phyloP scores from a whole-genome alignment of 2,113 vertebrate genomes.

The Lonchura striata region DNA sequence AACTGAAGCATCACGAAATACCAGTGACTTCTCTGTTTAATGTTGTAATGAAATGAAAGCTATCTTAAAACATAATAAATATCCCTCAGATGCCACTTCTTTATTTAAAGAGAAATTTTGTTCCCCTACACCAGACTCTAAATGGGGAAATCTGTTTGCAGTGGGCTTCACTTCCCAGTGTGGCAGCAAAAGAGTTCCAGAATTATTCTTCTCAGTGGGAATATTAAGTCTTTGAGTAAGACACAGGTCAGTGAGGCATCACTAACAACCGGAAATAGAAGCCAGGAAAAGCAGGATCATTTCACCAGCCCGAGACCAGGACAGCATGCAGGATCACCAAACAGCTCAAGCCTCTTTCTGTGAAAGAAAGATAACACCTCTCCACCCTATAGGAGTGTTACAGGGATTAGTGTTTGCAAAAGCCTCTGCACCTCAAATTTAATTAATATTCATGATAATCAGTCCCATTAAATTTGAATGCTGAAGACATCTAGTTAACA shows the following conservation, averaged over 20 bases:
- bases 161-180: background rate
- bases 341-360: background rate
- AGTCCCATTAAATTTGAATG: background rate
- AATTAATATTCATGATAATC: background rate
- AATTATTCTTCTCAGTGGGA: background rate
- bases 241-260: background rate
- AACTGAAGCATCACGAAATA: background rate
- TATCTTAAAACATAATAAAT: background rate
- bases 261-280: background rate
- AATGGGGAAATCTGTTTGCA: background rate
- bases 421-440: background rate
- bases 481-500: background rate
- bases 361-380: background rate
- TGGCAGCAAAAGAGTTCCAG: background rate
- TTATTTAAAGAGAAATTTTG: background rate
- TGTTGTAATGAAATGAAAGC: background rate
- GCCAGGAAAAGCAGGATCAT: background rate
- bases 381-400: background rate
- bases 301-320: background rate
- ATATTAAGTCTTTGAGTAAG: background rate
- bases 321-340: rapidly evolving
- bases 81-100: background rate
- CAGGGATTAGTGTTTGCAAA: background rate
- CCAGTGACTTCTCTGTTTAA: background rate
- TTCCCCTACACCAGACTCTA: background rate